Base-by-base conservation (phyloP, 1,140 invertebrate genomes). In the Archegozetes longisetosus region DNA sequence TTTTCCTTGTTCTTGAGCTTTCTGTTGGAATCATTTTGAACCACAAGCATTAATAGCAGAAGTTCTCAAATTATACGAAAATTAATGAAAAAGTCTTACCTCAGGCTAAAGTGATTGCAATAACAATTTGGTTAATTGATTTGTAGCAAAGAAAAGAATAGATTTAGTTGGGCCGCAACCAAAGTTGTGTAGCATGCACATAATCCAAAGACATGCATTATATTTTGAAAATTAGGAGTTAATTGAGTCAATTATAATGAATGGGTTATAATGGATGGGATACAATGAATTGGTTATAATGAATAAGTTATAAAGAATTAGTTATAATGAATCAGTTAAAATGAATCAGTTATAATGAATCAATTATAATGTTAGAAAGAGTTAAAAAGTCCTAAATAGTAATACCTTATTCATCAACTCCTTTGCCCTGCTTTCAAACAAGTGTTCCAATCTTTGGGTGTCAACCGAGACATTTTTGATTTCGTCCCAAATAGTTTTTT, bases 381-480 rank as follows among this genome's bases (percentile, higher is more conserved):
- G 23, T 1, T 1, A 3, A 46, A 22, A 23, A 3, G 32, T n/a
- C n/a, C n/a, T n/a, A n/a, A n/a, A n/a, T n/a, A n/a, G 6, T 53
- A 32, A 24, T 32, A 62, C 62, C 58, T 63, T 63, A 28, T 55
- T 53, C 12, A 57, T 17, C 20, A 61, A 50, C 76, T 99, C 95
- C 77, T 93, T 96, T 60, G 88, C 87, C 66, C 90, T 80, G 13
- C 88, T 91, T 75, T 98, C 95, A 75, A 98, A 99, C 23, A 99
- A 77, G 75, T 95, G 88, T 72, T 98, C 92, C 63, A 98, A 73
- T 74, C 91, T 93, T 66, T 89, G 82, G 4, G 85, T 88, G 71
- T 99, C 95, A 14, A 99, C 79, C 48, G 78, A 78, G 2, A 92
- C 82, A 13, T 82, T 78, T 48, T 79, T 80, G 24, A 98, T 70